phyloP scores from a whole-genome alignment of 2,797 vertebrate genomes.

The Paguma larvata region DNA sequence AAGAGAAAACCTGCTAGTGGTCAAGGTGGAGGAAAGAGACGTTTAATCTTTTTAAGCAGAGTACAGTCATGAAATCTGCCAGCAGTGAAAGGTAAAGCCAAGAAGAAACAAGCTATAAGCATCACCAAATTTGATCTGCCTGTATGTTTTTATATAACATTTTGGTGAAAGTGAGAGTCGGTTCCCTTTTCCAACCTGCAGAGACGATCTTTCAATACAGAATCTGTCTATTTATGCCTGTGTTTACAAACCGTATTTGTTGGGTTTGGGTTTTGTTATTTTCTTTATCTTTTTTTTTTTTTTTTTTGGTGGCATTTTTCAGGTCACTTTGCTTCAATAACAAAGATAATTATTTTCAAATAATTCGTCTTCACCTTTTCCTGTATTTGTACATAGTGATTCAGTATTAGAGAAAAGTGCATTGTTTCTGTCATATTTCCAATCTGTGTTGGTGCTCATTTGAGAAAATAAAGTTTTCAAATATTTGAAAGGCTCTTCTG shows the following conservation, averaged over 20 bases:
- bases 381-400: conserved; percentile 90
- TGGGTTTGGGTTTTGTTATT: conserved; percentile 82
- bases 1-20: conserved; percentile 73
- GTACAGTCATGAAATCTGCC: conserved; percentile 30
- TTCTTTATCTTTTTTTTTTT: conserved; percentile 73
- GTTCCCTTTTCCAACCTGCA: conserved; percentile 83
- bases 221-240: conserved; percentile 88
- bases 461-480: conserved; percentile 93
- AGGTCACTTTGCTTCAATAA: conserved; percentile 89
- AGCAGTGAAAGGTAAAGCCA: conserved; percentile 80
- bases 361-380: conserved; percentile 86
- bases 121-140: conserved; percentile 74
- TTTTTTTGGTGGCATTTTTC: conserved; percentile 83
- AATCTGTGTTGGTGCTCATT: conserved; percentile 93
- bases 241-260: conserved; percentile 91
- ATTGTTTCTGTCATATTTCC: conserved; percentile 90
- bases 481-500: conserved; percentile 76
- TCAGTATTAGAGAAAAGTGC: conserved; percentile 90
- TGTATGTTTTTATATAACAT: conserved; percentile 76
- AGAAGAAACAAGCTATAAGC: conserved; percentile 82
- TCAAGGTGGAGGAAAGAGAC: conserved; percentile 64
- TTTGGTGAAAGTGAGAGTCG: conserved; percentile 79
- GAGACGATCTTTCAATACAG: conserved; percentile 86
- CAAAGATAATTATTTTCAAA: conserved; percentile 87
- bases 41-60: conserved; percentile 72